Conservation (phyloP, 2,888 invertebrate genomes). For the Chalcis sispes region DNA sequence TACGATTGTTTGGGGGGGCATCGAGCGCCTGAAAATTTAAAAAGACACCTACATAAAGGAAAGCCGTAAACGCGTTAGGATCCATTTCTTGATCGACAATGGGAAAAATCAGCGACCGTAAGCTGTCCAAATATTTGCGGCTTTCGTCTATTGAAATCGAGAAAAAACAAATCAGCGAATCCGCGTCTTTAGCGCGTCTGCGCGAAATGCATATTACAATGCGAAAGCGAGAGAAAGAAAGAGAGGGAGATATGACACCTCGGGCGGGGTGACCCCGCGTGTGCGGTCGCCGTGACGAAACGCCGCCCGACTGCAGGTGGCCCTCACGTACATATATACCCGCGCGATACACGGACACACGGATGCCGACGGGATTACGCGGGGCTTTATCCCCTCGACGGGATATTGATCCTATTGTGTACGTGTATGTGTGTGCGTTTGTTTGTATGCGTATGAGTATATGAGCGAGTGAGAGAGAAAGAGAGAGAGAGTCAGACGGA, state of each 20-base stretch:
- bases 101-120: conserved; percentile 41
- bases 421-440: too few relatives aligned
- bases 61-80: too few relatives aligned
- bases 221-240: conserved; percentile 52
- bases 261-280: conserved; percentile 38
- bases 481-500: too few relatives aligned
- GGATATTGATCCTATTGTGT: conserved; percentile 76
- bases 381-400: conserved; percentile 75
- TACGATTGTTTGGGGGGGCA: too few relatives aligned
- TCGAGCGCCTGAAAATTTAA: too few relatives aligned
- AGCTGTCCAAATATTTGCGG: conserved; percentile 10
- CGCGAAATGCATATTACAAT: too few relatives aligned
- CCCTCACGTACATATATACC: too few relatives aligned
- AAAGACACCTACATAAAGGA: too few relatives aligned
- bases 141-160: background rate
- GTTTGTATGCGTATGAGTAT: too few relatives aligned
- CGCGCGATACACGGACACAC: too few relatives aligned
- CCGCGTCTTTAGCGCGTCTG: background rate
- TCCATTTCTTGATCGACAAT: conserved; percentile 66
- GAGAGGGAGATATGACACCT: background rate
- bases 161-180: background rate
- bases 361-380: conserved; percentile 73
- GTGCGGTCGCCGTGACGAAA: conserved; percentile 72
- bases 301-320: conserved; percentile 75
- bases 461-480: background rate